Conservation (phyloP, 2,888 invertebrate species). For the Amblyteles armatorius region DNA sequence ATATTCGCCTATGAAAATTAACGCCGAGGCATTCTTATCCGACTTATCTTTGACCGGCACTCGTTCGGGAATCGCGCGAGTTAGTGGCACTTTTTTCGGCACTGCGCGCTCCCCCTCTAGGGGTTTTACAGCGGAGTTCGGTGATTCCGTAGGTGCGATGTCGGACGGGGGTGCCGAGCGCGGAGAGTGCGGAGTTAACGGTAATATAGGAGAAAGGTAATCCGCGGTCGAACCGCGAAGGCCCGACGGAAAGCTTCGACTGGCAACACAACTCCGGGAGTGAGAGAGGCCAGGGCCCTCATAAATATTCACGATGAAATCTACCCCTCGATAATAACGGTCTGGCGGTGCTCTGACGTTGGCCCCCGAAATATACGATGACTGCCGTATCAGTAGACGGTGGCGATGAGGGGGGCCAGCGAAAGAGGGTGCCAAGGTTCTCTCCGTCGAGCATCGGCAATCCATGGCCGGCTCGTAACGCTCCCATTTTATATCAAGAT, state of each 20-base stretch:
- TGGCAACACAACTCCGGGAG: constrained; percentile 63
- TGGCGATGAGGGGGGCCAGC: constrained; percentile 49
- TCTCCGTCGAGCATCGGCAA: constrained; percentile 10
- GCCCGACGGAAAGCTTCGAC: constrained; percentile 50
- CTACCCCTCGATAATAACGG: constrained; percentile 84
- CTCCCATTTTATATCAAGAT: constrained; percentile 15
- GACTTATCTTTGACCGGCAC: constrained; percentile 72
- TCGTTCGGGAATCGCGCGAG: constrained; percentile 30
- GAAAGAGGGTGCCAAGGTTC: constrained; percentile 60
- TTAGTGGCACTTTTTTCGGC: constrained; percentile 54
- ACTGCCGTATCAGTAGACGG: constrained; percentile 75
- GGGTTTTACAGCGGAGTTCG: constrained; percentile 46
- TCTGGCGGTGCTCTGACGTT: constrained; percentile 37
- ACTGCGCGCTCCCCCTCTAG: constrained; percentile 6
- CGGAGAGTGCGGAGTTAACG: constrained; percentile 64
- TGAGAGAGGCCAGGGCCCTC: constrained; percentile 76
- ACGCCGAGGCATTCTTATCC: constrained; percentile 73
- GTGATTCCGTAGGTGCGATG: constrained; percentile 14
- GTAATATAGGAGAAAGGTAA: constrained; percentile 59
- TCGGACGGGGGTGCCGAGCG: constrained; percentile 4
- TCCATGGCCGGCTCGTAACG: not conserved
- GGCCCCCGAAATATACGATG: constrained; percentile 77
- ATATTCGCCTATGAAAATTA: constrained; percentile 73
- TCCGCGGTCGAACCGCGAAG: constrained; percentile 57
- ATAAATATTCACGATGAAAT: constrained; percentile 84